Percentiles rank a stretch among this genome's conserved stretches.
Conservation (phyloP, 2,888 invertebrate species). For the Amphipoea lucens region DNA sequence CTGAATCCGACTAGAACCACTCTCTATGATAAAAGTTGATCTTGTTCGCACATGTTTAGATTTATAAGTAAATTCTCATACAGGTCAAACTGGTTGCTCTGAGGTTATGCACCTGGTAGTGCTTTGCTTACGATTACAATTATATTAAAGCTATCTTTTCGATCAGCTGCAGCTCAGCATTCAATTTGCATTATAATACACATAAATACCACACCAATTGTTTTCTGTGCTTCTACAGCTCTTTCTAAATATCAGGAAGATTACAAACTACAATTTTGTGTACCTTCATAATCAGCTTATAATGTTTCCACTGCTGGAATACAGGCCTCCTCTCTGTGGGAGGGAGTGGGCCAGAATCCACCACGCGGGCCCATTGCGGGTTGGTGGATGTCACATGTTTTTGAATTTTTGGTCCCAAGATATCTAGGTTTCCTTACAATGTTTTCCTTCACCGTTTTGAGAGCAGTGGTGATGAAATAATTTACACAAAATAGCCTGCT, state of each 20-base stretch:
- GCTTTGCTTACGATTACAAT: not conserved
- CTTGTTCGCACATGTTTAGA: constrained; percentile 17
- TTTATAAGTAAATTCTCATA: constrained; percentile 18
- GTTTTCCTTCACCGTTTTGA: too few species aligned
- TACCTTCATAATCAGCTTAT: not conserved
- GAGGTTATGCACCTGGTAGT: constrained; percentile 27
- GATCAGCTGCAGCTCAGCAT: not conserved
- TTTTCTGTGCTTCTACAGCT: not conserved
- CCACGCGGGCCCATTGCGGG: too few species aligned
- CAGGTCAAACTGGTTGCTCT: constrained; percentile 33
- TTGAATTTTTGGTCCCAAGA: too few species aligned
- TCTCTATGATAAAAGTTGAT: constrained; percentile 45
- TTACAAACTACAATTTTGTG: not conserved
- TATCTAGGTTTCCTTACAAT: too few species aligned
- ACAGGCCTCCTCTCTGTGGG: too few species aligned
- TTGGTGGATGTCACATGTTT: too few species aligned
- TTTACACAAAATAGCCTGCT: too few species aligned
- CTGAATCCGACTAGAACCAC: constrained; percentile 9
- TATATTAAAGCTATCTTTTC: constrained; percentile 2
- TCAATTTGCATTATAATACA: not conserved
- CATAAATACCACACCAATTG: not conserved
- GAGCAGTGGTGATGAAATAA: too few species aligned
- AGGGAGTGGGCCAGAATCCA: too few species aligned
- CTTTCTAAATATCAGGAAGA: not conserved
- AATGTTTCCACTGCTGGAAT: too few species aligned